A percentile compares a stretch with the other conserved stretches of the same genome.
phyloP scores from a whole-genome alignment of 2,113 vertebrate species.

The Ceyx cyanopectus region DNA sequence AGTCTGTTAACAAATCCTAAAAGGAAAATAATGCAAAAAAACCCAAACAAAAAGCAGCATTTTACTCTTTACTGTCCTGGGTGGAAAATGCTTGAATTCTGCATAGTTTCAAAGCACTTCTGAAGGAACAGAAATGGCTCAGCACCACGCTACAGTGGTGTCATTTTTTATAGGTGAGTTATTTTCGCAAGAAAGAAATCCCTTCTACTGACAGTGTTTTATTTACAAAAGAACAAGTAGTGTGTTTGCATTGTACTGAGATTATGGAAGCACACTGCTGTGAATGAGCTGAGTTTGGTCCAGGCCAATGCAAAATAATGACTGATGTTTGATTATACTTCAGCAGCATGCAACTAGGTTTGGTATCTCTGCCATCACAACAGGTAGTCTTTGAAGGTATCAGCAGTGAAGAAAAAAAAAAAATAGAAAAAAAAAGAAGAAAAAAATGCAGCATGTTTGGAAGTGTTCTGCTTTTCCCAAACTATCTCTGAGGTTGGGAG shows the following conservation, averaged over 20 bases:
- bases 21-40: neutral
- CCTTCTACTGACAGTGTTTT: neutral
- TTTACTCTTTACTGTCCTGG: neutral
- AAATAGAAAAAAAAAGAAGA: neutral
- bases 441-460: neutral
- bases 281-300: neutral
- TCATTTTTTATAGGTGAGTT: neutral
- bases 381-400: neutral
- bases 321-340: neutral
- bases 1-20: neutral
- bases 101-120: neutral
- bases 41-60: neutral
- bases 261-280: accelerated
- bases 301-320: neutral
- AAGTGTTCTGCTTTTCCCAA: neutral
- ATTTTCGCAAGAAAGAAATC: neutral
- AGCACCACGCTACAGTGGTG: neutral
- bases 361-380: neutral
- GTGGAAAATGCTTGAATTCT: neutral
- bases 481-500: neutral
- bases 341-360: neutral
- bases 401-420: neutral
- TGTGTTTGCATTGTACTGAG: neutral
- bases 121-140: neutral
- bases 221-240: neutral